Conservation (phyloP, 2,113 vertebrate genomes). For the Hyaena hyaena region DNA sequence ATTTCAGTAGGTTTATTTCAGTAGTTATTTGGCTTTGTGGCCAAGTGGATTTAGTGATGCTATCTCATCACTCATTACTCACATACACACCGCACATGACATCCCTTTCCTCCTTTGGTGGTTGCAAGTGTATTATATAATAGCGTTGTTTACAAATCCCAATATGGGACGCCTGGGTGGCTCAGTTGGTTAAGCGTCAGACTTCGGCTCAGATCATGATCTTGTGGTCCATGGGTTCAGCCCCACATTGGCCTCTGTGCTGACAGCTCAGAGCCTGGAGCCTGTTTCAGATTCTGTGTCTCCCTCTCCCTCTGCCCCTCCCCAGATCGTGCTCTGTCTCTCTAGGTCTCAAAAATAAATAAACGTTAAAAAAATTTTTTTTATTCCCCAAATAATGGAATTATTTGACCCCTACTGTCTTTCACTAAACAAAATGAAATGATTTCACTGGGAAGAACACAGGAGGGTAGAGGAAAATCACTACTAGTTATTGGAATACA, state of each 20-base stretch:
- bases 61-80: neutral
- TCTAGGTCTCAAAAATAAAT: too few species aligned
- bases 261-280: too few species aligned
- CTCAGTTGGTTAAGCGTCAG: too few species aligned
- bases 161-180: too few species aligned
- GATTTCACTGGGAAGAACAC: neutral
- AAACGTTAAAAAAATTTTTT: too few species aligned
- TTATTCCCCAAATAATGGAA: neutral
- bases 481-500: neutral
- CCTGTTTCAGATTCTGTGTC: too few species aligned
- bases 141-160: neutral
- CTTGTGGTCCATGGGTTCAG: too few species aligned
- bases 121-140: neutral
- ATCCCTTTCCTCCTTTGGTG: neutral
- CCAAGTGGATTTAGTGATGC: neutral
- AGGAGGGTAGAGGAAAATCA: neutral
- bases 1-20: slow-evolving; percentile 9
- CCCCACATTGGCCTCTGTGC: too few species aligned
- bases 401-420: neutral
- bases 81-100: neutral
- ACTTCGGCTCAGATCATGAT: too few species aligned
- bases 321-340: too few species aligned
- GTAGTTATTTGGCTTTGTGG: neutral
- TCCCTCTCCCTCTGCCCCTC: too few species aligned
- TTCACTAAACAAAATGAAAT: neutral